Conservation (phyloP, 1,140 invertebrate genomes). For the Caerostris extrusa region DNA sequence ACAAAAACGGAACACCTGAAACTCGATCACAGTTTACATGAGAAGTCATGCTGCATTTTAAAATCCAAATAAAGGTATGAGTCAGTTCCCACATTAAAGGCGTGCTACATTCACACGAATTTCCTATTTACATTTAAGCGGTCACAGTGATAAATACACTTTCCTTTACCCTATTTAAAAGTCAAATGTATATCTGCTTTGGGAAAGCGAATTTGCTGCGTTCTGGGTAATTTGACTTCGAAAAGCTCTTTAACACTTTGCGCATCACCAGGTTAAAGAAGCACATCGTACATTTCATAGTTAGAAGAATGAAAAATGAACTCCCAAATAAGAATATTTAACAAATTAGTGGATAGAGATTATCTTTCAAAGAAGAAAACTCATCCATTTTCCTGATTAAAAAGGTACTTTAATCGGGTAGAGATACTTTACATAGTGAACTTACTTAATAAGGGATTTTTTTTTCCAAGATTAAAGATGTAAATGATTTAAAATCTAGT, state of each 20-base stretch:
- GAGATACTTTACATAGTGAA: no score
- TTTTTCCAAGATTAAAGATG: no score
- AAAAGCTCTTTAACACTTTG: background rate
- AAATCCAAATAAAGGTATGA: background rate
- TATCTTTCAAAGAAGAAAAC: background rate
- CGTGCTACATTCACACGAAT: background rate
- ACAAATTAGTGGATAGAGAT: background rate
- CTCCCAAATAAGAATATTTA: background rate
- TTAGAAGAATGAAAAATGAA: background rate
- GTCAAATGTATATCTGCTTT: background rate
- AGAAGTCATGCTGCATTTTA: background rate
- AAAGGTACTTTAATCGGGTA: no score
- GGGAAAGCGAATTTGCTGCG: background rate
- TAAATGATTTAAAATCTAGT: no score
- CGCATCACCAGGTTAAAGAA: background rate
- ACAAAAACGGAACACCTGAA: no score
- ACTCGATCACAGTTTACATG: no score
- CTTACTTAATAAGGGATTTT: no score
- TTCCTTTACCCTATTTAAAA: background rate
- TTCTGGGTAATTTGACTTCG: background rate
- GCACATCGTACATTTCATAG: background rate
- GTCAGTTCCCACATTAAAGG: background rate
- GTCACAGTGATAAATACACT: background rate
- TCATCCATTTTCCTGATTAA: background rate
- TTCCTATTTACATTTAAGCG: background rate